A percentile compares a stretch with the other conserved stretches of the same genome.
phyloP scores from a whole-genome alignment of 2,797 vertebrate species.

The Leptoclinus maculatus region DNA sequence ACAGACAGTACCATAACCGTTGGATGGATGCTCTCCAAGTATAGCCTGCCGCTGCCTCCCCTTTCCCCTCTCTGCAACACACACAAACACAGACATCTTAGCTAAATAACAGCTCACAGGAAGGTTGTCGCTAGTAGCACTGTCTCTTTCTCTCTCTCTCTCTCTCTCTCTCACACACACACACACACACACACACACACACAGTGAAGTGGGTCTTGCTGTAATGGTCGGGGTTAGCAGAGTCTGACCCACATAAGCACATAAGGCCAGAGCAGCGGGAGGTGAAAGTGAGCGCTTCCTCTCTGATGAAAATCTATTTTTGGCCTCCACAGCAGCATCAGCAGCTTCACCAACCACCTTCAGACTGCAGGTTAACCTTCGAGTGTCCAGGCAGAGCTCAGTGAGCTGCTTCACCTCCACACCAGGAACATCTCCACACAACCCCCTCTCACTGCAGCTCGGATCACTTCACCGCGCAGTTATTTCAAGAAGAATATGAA shows the following conservation, averaged over 20 bases:
- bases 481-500: neutral
- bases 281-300: neutral
- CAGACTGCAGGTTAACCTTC: neutral
- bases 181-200: conserved; percentile 3
- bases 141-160: neutral
- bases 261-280: neutral
- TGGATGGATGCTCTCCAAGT: conserved; percentile 95
- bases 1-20: conserved; percentile 85
- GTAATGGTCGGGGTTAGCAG: neutral
- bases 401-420: neutral
- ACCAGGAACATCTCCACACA: neutral
- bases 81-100: conserved; percentile 14
- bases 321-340: conserved; percentile 2
- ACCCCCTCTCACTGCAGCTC: neutral
- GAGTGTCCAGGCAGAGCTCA: neutral
- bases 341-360: neutral
- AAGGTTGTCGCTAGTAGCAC: neutral
- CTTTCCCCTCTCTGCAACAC: conserved; percentile 89
- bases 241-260: neutral
- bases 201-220: neutral
- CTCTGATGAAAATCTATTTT: conserved; percentile 12
- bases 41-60: conserved; percentile 93
- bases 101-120: neutral
- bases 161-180: conserved; percentile 1
- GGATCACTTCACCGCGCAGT: neutral